Percentiles rank a stretch among this genome's conserved stretches.
These are phyloP conservation scores for Nematolebias whitei DNA, from an alignment of 2,113 vertebrate genomes.

Conservation along the genomic window DNA sequence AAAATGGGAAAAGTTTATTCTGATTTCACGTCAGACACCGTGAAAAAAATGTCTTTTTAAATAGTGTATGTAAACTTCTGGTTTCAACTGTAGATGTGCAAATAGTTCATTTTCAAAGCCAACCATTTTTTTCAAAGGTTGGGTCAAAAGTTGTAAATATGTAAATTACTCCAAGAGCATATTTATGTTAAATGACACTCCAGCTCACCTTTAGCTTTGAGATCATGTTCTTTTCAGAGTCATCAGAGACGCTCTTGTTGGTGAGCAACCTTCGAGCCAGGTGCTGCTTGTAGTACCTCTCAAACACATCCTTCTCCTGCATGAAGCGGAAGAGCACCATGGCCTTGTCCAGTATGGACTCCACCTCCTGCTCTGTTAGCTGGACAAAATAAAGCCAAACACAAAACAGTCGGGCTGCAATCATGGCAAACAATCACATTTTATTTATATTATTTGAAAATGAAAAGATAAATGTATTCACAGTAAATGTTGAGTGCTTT, in stretches of 20 bases:
- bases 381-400: constrained; percentile 65
- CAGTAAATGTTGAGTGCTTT: too few relatives aligned
- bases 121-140: too few relatives aligned
- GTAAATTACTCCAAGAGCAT: neutral
- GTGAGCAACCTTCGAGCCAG: constrained; percentile 96
- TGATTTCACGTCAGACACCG: too few relatives aligned
- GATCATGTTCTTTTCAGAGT: constrained; percentile 99
- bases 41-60: too few relatives aligned
- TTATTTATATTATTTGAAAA: too few relatives aligned
- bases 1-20: too few relatives aligned
- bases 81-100: too few relatives aligned
- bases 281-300: constrained; percentile 98
- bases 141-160: too few relatives aligned
- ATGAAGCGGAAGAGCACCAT: constrained; percentile 99
- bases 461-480: too few relatives aligned
- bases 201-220: constrained; percentile 93
- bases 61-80: too few relatives aligned
- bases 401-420: neutral
- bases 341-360: constrained; percentile 99
- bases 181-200: neutral
- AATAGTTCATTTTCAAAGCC: too few relatives aligned
- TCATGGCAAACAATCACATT: too few relatives aligned
- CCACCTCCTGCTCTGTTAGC: constrained; percentile 98
- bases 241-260: constrained; percentile 98
- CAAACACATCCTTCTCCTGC: constrained; percentile 99